These are phyloP conservation scores for Alectoris magna DNA, from an alignment of 2,797 vertebrate genomes.

Conservation along the genomic window DNA sequence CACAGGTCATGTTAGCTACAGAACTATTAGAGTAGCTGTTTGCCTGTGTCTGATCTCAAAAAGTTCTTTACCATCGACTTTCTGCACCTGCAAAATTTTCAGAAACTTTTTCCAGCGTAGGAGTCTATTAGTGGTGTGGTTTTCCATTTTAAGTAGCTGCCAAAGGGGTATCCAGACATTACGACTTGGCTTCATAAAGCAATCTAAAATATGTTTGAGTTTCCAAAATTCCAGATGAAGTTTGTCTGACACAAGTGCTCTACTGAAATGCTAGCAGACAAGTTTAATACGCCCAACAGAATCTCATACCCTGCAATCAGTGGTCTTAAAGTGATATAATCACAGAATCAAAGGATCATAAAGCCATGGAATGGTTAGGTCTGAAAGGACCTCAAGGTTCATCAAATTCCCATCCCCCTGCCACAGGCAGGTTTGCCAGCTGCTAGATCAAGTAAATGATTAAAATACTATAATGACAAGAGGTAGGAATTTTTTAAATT, in stretches of 20 bases:
- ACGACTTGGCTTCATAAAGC: neutral
- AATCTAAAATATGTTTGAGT: neutral
- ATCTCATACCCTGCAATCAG: neutral
- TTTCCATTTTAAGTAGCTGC: neutral
- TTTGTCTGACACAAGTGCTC: neutral
- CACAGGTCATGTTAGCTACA: accelerated
- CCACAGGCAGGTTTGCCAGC: too few species aligned
- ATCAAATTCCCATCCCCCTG: too few species aligned
- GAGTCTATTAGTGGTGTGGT: neutral
- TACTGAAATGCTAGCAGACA: neutral
- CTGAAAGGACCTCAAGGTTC: too few species aligned
- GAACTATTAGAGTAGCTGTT: neutral
- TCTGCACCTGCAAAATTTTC: neutral
- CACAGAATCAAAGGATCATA: too few species aligned
- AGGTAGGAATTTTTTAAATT: neutral
- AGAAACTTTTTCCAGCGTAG: neutral
- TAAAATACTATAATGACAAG: neutral
- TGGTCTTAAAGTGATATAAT: neutral
- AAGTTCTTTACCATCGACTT: neutral
- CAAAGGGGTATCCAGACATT: neutral
- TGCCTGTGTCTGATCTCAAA: neutral
- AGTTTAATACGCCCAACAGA: neutral
- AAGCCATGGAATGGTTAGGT: too few species aligned
- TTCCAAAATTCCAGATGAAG: neutral
- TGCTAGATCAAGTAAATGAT: neutral